Evolutionary conservation across 2,888 invertebrate species (phyloP).

Genomic region (Aphodius sticticus): DNA sequence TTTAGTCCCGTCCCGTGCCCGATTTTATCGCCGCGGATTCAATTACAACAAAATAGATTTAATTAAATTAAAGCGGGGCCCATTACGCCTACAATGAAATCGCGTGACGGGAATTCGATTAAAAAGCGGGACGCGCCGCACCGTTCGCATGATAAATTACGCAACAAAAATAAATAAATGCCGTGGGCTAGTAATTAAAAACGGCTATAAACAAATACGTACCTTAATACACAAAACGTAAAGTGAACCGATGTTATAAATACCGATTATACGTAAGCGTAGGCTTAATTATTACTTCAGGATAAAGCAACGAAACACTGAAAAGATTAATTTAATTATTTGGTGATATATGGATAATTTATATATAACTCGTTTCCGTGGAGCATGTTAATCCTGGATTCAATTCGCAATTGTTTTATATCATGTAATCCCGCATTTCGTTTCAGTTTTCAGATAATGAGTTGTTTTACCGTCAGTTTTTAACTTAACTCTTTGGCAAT

Average conservation of each 20-base stretch:
- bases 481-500: no score
- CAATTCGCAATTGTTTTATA: no score
- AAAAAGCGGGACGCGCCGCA: neutral
- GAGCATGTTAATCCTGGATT: no score
- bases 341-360: no score
- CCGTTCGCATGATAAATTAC: slow-evolving; percentile 4
- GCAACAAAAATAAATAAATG: slow-evolving; percentile 4
- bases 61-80: slow-evolving; percentile 19
- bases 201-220: neutral
- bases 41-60: slow-evolving; percentile 22
- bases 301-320: no score
- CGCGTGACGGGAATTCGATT: slow-evolving; percentile 17
- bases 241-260: neutral
- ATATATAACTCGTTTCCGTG: no score
- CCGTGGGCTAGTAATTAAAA: neutral
- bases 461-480: no score
- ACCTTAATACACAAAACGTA: neutral
- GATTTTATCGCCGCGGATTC: slow-evolving; percentile 15
- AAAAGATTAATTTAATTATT: no score
- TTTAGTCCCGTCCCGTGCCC: slow-evolving; percentile 9
- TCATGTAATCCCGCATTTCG: no score
- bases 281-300: neutral
- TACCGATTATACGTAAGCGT: neutral
- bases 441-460: no score
- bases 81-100: slow-evolving; percentile 15